phyloP scores from a whole-genome alignment of 2,888 invertebrate genomes.

The Acronicta leporina region DNA sequence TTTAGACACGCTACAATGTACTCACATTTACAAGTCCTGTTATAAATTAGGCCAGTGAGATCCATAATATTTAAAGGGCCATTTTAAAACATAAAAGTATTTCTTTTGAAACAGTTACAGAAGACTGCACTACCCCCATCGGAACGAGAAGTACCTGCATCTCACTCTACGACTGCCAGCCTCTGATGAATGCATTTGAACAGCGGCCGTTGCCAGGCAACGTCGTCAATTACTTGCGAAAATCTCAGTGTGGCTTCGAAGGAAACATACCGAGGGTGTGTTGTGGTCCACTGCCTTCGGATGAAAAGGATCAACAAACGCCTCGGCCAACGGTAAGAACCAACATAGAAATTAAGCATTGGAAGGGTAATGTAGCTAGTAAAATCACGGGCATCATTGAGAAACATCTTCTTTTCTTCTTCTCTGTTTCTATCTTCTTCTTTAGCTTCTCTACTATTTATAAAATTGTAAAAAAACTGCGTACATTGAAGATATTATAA shows the following conservation, averaged over 20 bases:
- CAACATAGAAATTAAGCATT: too few relatives aligned
- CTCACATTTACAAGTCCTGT: too few relatives aligned
- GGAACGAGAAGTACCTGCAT: conserved; percentile 80
- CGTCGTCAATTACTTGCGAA: conserved; percentile 78
- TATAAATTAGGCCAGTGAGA: too few relatives aligned
- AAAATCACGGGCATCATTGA: too few relatives aligned
- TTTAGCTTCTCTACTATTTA: too few relatives aligned
- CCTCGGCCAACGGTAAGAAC: conserved; percentile 58
- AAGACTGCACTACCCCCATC: conserved; percentile 75
- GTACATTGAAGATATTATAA: too few relatives aligned
- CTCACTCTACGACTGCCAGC: conserved; percentile 83
- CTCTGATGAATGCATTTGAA: conserved; percentile 76
- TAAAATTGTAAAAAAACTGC: too few relatives aligned
- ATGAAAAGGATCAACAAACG: conserved; percentile 22
- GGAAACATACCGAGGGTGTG: conserved; percentile 86
- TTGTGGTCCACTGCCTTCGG: conserved; percentile 79
- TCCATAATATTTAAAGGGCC: too few relatives aligned
- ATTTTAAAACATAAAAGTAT: not conserved
- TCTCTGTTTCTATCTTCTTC: too few relatives aligned
- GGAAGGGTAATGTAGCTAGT: too few relatives aligned
- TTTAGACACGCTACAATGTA: too few relatives aligned
- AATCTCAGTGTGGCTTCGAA: conserved; percentile 88
- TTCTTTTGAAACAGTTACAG: conserved; percentile 62
- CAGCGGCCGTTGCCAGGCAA: conserved; percentile 74
- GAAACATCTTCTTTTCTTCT: too few relatives aligned